Base-by-base conservation (phyloP, 2,113 vertebrate genomes). In the Passer montanus region DNA sequence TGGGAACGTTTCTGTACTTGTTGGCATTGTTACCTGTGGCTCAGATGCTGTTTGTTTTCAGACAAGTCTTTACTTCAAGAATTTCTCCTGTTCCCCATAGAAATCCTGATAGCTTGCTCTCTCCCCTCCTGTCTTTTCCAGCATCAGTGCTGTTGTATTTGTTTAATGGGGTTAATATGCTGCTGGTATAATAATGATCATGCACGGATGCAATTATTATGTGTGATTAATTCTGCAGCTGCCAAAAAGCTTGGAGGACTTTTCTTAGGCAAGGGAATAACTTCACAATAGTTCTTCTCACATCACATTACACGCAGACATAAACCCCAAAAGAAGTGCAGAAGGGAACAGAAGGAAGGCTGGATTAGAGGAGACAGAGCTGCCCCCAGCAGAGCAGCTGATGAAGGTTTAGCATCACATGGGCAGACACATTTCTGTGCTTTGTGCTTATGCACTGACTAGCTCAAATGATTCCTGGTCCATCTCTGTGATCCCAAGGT, bases 141-240 rank as follows among this genome's bases (percentile, higher is more conserved):
- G 68, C 7, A 9, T 72, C 89, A 93, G 64, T 85, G 77, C 84
- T 95, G 94, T 88, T 97, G 93, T 97, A 95, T 95, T 84, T 96
- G 91, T 87, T 95, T 97, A 98, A 97, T 96, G 94, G 95, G 97
- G 96, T 97, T 98, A 98, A 98, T 97, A 96, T 72, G 86, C 92
- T 96, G 89, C 95, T 95, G 93, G 67, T 96, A 46, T 95, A 97
- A 97, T 93, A 93, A 97, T 79, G 92, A 96, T 95, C 91, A 88
- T 46, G 85, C 92, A 80, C 11, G 31, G 84, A 87, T 93, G 82
- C 94, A 97, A 97, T 98, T 97, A 98, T 91, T 94, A 93, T 35
- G 39, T 91, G 82, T 86, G 87, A 97, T 93, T 96, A 97, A 97
- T 97, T 95, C 87, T 27, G 73, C 77, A 91, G 92, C 87, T 66